phyloP scores from a whole-genome alignment of 2,888 invertebrate species.

The Ormyrus labotus region DNA sequence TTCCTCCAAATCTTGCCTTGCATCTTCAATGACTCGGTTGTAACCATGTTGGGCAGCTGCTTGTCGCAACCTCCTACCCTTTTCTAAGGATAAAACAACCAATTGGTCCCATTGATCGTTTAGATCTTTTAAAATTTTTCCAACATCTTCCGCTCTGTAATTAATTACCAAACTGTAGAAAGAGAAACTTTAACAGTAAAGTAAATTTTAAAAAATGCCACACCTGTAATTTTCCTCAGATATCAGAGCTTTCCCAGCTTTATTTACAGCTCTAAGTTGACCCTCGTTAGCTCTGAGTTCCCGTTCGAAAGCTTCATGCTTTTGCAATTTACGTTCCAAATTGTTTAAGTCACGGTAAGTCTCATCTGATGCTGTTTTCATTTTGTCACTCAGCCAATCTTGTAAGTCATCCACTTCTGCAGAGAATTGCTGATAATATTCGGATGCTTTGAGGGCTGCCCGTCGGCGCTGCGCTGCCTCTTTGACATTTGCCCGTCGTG shows the following conservation, averaged over 20 bases:
- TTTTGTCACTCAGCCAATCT: constrained; percentile 94
- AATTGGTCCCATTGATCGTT: constrained; percentile 88
- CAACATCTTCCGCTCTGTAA: constrained; percentile 81
- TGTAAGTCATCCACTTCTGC: constrained; percentile 94
- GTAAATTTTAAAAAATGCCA: neutral
- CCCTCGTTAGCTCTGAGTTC: constrained; percentile 97
- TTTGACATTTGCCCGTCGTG: constrained; percentile 85
- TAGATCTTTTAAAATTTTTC: constrained; percentile 81
- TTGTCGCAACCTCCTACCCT: constrained; percentile 88
- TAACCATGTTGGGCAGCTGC: constrained; percentile 90
- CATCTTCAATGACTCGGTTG: constrained; percentile 91
- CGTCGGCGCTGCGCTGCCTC: constrained; percentile 85
- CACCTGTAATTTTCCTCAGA: constrained; percentile 82
- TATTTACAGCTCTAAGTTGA: constrained; percentile 90
- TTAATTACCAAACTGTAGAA: neutral
- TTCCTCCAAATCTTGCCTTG: constrained; percentile 90
- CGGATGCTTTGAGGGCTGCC: constrained; percentile 87
- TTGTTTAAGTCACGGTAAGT: constrained; percentile 94
- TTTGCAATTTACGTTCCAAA: constrained; percentile 93
- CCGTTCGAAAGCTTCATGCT: constrained; percentile 97
- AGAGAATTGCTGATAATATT: constrained; percentile 94
- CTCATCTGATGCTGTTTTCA: constrained; percentile 93
- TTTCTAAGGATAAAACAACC: constrained; percentile 81
- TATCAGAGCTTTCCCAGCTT: constrained; percentile 85
- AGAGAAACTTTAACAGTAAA: neutral